phyloP scores from a whole-genome alignment of 2,797 vertebrate genomes.

The Chaunax sp. region DNA sequence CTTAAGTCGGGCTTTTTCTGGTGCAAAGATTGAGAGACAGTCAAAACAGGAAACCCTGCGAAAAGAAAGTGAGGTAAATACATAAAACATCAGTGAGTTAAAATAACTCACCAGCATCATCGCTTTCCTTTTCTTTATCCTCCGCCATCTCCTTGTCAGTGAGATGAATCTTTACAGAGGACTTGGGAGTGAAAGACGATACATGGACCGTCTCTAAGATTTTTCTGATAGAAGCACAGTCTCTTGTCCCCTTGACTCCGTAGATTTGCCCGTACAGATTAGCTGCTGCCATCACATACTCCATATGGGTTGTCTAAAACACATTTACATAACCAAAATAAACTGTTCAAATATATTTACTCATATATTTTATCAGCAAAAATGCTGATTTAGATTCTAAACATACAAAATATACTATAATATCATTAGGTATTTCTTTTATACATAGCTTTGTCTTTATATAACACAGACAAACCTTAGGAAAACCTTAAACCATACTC shows the following conservation, averaged over 20 bases:
- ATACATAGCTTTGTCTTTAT: neutral
- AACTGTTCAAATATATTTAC: neutral
- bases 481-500: too few species aligned
- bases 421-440: neutral
- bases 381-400: too few species aligned
- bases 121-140: slow-evolving; percentile 42
- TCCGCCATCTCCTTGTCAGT: slow-evolving; percentile 76
- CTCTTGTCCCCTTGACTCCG: slow-evolving; percentile 71
- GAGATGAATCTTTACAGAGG: slow-evolving; percentile 73
- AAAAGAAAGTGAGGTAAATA: slow-evolving; percentile 1
- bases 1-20: slow-evolving; percentile 72
- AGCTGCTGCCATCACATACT: slow-evolving; percentile 86
- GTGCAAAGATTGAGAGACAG: slow-evolving; percentile 25
- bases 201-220: slow-evolving; percentile 66
- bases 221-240: slow-evolving; percentile 37
- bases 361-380: neutral
- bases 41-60: slow-evolving; percentile 6
- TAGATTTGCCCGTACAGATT: slow-evolving; percentile 85
- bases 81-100: neutral
- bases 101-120: slow-evolving; percentile 76
- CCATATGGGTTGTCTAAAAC: slow-evolving; percentile 81
- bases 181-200: slow-evolving; percentile 69
- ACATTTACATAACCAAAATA: slow-evolving; percentile 11
- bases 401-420: too few species aligned
- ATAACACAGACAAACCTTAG: neutral